These are phyloP conservation scores for Gastrophysa polygoni DNA, from an alignment of 2,888 invertebrate species.

Conservation along the genomic window DNA sequence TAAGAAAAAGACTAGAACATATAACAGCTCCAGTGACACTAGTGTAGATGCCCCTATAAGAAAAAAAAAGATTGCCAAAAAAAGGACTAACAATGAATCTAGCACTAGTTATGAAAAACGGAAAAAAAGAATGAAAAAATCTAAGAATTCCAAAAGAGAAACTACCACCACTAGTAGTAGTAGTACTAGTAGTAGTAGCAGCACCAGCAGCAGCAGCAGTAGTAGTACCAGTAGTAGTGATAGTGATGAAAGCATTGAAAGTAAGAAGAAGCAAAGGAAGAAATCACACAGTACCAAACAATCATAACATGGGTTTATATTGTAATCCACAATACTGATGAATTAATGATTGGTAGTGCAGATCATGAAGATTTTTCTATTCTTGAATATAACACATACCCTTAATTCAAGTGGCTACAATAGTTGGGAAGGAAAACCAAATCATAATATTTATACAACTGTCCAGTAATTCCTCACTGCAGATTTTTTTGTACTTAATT, in stretches of 20 bases:
- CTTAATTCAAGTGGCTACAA: no score
- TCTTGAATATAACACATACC: no score
- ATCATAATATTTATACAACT: no score
- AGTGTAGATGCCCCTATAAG: no score
- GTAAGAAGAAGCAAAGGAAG: conserved; percentile 2
- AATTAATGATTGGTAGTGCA: no score
- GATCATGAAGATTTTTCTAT: no score
- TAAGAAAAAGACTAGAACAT: not conserved
- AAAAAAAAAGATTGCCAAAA: conserved; percentile 26
- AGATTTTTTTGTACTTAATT: no score
- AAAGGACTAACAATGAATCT: conserved; percentile 32
- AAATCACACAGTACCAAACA: not conserved
- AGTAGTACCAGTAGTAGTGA: not conserved
- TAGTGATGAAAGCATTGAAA: conserved; percentile 1
- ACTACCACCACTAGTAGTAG: not conserved
- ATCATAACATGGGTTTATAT: no score
- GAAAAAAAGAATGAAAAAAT: conserved; percentile 18
- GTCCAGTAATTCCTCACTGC: no score
- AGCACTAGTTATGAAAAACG: conserved; percentile 21
- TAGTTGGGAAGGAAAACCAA: no score
- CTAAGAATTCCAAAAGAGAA: conserved; percentile 3
- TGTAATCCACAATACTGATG: no score
- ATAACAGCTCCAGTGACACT: conserved; percentile 18
- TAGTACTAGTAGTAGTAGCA: not conserved
- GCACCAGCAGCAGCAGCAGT: not conserved